Base-by-base conservation (phyloP, 2,113 vertebrate genomes). In the Calyptomena viridis region DNA sequence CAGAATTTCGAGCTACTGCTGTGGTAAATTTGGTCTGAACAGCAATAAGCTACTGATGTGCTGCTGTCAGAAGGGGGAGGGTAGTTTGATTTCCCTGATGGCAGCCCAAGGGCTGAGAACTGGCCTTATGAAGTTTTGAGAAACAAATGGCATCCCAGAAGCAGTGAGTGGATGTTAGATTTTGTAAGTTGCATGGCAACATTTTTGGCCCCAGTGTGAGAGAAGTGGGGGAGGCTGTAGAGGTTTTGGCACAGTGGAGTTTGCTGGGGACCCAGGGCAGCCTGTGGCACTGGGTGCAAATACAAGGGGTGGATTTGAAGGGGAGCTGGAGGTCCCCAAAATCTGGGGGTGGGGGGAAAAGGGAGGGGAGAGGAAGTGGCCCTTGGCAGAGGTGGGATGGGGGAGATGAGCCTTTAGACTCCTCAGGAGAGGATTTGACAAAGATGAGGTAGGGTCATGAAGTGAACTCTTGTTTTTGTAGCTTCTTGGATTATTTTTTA, bases 11-110 rank as follows among this genome's bases (percentile, higher is more conserved):
- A 76, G 19, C 72, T 55, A 9, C 13, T 62, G 42, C 39, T 28
- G 12, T 11, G 2, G 12, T 59, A 33, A 67, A 12, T n/a, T 5
- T 0, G 0, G 14, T 16, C 37, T 24, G 37, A 73, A 30, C 2
- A 64, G 16, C 37, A 76, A 33, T 14, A 19, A 58, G 19, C 24
- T 0, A 4, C 55, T 12, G 33, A 13, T 25, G 28, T 37, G 24
- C 59, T 18, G 27, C 33, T 47, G 5, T 46, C 30, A 14, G 68
- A n/a, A 68, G 18, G 12, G 19, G 21, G 8, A 2, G 9, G 50
- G 6, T 16, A 5, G 24, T 72, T 73, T 53, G 55, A 9, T 81
- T 76, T 92, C 59, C 22, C 30, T 4, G 2, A 9, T 5, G 39
- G 46, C 60, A 88, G 11, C 39, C 56, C 20, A 6, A 9, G 52